Conservation (phyloP, 2,797 vertebrate genomes). For the Anguilla obscura region DNA sequence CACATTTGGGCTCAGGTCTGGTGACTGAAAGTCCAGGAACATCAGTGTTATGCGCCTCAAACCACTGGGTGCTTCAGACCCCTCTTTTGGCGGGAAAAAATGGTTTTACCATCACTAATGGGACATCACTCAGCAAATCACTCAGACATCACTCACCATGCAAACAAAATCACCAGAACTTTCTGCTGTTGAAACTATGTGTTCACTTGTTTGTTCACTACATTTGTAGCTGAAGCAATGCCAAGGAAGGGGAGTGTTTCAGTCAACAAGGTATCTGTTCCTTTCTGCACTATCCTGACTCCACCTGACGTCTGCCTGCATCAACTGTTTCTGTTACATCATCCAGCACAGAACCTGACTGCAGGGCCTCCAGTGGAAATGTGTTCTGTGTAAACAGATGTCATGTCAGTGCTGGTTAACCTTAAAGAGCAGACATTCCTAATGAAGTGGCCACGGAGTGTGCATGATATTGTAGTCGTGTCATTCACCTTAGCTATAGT, state of each 20-base stretch:
- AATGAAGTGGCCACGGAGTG: too few relatives aligned
- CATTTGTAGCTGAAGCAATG: not conserved
- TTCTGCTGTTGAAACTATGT: not conserved
- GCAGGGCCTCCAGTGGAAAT: too few relatives aligned
- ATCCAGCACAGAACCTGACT: too few relatives aligned
- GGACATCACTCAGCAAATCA: not conserved
- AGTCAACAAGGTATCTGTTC: not conserved
- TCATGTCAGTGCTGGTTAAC: too few relatives aligned
- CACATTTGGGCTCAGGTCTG: too few relatives aligned
- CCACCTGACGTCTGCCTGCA: not conserved
- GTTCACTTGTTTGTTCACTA: not conserved
- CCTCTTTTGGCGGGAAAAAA: not conserved
- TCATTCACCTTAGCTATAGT: not conserved
- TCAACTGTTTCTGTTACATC: not conserved
- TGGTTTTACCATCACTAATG: not conserved
- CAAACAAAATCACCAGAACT: not conserved
- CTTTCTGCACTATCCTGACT: too few relatives aligned
- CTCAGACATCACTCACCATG: not conserved
- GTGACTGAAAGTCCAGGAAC: too few relatives aligned
- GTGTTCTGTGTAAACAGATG: too few relatives aligned
- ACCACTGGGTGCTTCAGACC: not conserved
- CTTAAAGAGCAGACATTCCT: too few relatives aligned
- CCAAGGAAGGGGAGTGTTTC: not conserved
- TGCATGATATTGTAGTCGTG: not conserved
- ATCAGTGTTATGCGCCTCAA: too few relatives aligned